Conservation (phyloP, 2,888 invertebrate species). For the Adela reaumurella region DNA sequence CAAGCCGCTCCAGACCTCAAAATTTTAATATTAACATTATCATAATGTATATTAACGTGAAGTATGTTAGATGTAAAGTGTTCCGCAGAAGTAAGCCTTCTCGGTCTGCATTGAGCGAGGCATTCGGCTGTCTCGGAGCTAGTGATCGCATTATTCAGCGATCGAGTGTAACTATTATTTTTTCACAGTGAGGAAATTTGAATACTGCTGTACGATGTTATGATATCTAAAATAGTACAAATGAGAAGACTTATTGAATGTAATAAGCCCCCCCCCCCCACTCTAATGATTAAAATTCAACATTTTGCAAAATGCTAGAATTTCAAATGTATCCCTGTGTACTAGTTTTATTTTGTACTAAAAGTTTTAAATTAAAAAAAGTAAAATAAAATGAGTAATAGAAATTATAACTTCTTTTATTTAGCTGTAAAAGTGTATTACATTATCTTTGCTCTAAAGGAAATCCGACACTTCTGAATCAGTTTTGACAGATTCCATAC, state of each 20-base stretch:
- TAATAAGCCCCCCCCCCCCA: conserved; percentile 57
- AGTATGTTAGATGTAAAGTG: not conserved
- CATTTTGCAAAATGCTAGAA: conserved; percentile 53
- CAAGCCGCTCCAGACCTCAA: conserved; percentile 56
- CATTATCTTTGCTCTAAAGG: too few relatives aligned
- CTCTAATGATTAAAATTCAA: conserved; percentile 30
- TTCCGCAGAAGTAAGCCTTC: not conserved
- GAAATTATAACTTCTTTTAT: conserved; percentile 10
- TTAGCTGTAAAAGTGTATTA: too few relatives aligned
- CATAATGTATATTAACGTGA: conserved; percentile 1
- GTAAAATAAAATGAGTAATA: conserved; percentile 52
- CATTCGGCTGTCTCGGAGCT: conserved; percentile 37
- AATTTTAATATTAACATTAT: conserved; percentile 30
- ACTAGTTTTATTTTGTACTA: conserved; percentile 60
- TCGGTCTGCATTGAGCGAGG: conserved; percentile 30
- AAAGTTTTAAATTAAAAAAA: conserved; percentile 29
- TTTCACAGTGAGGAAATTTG: conserved; percentile 41
- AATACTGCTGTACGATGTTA: conserved; percentile 41
- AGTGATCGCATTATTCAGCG: conserved; percentile 55
- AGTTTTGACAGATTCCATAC: too few relatives aligned
- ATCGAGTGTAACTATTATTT: conserved; percentile 36
- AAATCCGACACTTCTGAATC: too few relatives aligned
- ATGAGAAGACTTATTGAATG: conserved; percentile 55
- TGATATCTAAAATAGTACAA: conserved; percentile 60
- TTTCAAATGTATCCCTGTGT: conserved; percentile 59